Conservation (phyloP, 1,140 invertebrate genomes). For the Bemisia tabaci region DNA sequence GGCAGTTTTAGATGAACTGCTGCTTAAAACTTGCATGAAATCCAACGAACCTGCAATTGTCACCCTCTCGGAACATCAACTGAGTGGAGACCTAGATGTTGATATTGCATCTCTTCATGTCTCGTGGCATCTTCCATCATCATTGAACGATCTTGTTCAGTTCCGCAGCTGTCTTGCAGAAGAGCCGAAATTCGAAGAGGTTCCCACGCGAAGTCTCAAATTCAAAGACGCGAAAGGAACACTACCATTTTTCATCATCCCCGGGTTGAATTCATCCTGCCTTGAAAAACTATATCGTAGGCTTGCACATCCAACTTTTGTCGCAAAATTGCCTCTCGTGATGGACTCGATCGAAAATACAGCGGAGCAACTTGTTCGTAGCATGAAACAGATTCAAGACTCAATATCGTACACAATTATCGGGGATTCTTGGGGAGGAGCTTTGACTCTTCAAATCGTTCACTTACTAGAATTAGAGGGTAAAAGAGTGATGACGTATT, state of each 20-base stretch:
- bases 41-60: neutral
- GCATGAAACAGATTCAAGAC: constrained; percentile 9
- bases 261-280: constrained; percentile 5
- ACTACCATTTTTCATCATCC: constrained; percentile 9
- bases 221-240: constrained; percentile 9
- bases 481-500: neutral
- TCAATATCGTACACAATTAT: constrained; percentile 1
- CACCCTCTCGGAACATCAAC: neutral
- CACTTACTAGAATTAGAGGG: neutral
- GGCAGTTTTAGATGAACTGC: neutral
- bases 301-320: constrained; percentile 10
- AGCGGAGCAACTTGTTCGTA: constrained; percentile 3
- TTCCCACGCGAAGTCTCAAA: constrained; percentile 5
- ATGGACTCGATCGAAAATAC: constrained; percentile 6
- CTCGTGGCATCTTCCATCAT: neutral
- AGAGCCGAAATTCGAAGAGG: constrained; percentile 8
- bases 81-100: neutral
- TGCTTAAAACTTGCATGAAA: constrained; percentile 2
- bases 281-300: neutral
- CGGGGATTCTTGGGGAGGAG: constrained; percentile 3
- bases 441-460: neutral
- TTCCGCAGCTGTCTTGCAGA: neutral
- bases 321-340: constrained; percentile 7
- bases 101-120: neutral
- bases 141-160: neutral